Conservation (phyloP, 2,888 invertebrate genomes). For the Meiosimyza platycephala region DNA sequence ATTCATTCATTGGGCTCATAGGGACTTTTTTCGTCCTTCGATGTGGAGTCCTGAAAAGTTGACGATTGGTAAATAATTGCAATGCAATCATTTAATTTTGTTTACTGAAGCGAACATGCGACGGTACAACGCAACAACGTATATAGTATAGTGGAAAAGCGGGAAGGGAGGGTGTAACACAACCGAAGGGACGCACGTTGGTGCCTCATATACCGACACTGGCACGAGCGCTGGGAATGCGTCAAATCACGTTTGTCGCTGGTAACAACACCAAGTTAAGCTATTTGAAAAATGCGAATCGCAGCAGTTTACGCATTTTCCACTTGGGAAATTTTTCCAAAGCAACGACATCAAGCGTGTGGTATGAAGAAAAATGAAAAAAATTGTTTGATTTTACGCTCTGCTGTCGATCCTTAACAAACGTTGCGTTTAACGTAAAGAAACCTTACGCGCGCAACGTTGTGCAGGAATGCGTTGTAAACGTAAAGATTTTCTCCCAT, state of each 20-base stretch:
- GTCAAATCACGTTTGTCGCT: conserved; percentile 11
- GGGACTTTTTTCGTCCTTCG: no score
- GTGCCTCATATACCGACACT: background rate
- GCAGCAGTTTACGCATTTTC: conserved; percentile 38
- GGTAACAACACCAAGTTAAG: conserved; percentile 15
- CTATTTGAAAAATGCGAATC: conserved; percentile 28
- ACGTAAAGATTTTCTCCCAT: no score
- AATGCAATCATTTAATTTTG: conserved; percentile 42
- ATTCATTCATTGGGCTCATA: no score
- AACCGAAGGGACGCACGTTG: background rate
- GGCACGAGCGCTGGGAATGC: background rate
- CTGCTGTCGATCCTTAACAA: conserved; percentile 31
- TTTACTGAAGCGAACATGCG: conserved; percentile 19
- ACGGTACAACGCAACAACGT: background rate
- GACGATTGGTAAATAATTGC: conserved; percentile 47
- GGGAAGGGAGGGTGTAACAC: background rate
- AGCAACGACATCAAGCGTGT: conserved; percentile 20
- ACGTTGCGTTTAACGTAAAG: conserved; percentile 20
- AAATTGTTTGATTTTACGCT: conserved; percentile 29
- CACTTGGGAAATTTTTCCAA: conserved; percentile 27
- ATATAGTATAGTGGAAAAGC: background rate
- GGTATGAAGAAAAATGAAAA: background rate
- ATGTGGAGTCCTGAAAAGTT: conserved; percentile 1
- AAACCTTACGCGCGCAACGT: background rate
- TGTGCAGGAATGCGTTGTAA: no score